Evolutionary conservation across 2,797 vertebrate genomes (phyloP).

Genomic region (Ciconia nigra): DNA sequence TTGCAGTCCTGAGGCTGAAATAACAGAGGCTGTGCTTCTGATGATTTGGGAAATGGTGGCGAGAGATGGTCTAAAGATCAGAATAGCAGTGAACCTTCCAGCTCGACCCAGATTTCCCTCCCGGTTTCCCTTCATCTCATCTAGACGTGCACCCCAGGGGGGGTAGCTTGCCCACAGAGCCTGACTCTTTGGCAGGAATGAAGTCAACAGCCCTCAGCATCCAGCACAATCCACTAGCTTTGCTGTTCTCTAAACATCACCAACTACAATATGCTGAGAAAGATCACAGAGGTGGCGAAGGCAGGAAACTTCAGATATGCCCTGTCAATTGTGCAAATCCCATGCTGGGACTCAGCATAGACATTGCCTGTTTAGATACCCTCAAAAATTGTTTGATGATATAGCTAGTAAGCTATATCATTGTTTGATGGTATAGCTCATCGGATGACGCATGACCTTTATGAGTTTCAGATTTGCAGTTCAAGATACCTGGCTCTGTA

Average conservation of each 20-base stretch:
- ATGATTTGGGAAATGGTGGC: not conserved
- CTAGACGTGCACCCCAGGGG: not conserved
- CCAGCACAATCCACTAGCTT: not conserved
- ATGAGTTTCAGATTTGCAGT: not conserved
- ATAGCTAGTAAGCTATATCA: not conserved
- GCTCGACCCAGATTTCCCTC: not conserved
- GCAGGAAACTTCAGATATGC: not conserved
- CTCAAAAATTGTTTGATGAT: not conserved
- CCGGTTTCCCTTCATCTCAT: not conserved
- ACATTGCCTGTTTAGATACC: not conserved
- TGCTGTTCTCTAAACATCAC: not conserved
- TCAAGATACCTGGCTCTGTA: not conserved
- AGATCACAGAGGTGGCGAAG: not conserved
- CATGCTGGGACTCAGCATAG: not conserved
- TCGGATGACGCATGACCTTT: not conserved
- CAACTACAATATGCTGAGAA: not conserved
- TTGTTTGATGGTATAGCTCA: too few species aligned
- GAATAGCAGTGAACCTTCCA: not conserved
- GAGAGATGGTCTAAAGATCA: not conserved
- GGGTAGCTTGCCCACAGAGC: not conserved
- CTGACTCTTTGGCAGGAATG: not conserved
- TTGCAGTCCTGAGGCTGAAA: not conserved
- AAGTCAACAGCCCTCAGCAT: not conserved
- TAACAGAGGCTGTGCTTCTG: not conserved
- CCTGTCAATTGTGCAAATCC: not conserved